A percentile compares a stretch with the other conserved stretches of the same genome.
Evolutionary conservation across 2,888 invertebrate genomes (phyloP).

Genomic region (Andrena flavipes): DNA sequence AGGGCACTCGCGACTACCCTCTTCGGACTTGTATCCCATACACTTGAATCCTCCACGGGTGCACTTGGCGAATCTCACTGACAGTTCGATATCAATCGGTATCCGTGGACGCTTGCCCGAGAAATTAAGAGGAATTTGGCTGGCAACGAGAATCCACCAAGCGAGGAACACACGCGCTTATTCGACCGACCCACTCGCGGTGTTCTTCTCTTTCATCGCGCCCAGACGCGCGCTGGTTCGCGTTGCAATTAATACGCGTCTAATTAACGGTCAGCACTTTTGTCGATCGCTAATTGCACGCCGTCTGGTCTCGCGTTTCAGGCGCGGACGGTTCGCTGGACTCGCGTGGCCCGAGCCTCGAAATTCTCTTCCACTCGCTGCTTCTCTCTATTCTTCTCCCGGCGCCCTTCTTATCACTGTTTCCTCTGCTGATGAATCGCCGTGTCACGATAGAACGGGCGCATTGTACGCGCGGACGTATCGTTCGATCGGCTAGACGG

Average conservation of each 20-base stretch:
- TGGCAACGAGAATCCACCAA: conserved; percentile 17
- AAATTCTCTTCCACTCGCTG: not conserved
- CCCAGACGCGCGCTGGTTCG: conserved; percentile 33
- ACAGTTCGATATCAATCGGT: not conserved
- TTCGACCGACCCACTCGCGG: conserved; percentile 35
- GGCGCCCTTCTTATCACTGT: not conserved
- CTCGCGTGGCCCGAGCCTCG: conserved; percentile 22
- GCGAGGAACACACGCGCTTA: conserved; percentile 47
- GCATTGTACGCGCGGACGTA: conserved; percentile 37
- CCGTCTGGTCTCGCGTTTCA: conserved; percentile 13
- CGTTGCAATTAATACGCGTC: conserved; percentile 60
- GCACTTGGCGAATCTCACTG: conserved; percentile 4
- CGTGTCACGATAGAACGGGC: conserved; percentile 25
- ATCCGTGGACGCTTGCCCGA: conserved; percentile 23
- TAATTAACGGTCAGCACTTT: conserved; percentile 51
- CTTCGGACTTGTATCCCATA: not conserved
- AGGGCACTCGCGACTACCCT: not conserved
- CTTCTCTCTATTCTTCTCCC: not conserved
- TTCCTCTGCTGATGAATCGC: conserved; percentile 5
- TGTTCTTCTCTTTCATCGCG: conserved; percentile 59
- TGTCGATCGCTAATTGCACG: conserved; percentile 34
- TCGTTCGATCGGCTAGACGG: conserved; percentile 45
- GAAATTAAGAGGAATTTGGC: not conserved
- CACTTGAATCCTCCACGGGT: not conserved
- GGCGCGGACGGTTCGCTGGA: conserved; percentile 16